phyloP scores from a whole-genome alignment of 2,888 invertebrate genomes.

The Allacma fusca region DNA sequence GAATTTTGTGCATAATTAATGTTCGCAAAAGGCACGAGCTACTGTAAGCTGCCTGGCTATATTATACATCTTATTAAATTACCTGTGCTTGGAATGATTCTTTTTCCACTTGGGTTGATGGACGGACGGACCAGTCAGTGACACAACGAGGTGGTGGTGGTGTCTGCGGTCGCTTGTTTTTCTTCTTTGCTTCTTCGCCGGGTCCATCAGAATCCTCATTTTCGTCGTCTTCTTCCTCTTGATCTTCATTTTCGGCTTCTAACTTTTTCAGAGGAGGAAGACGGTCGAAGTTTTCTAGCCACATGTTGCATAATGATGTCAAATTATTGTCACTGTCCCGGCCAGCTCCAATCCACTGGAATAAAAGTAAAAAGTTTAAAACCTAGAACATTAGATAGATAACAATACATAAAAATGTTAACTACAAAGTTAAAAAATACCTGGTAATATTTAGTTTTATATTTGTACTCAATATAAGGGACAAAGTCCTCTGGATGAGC shows the following conservation, averaged over 20 bases:
- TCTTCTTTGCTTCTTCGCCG: slow-evolving; percentile 58
- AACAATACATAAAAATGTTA: not conserved
- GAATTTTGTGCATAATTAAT: too few relatives aligned
- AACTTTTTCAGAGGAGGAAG: slow-evolving; percentile 57
- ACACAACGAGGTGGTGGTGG: slow-evolving; percentile 72
- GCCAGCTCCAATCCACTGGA: slow-evolving; percentile 94
- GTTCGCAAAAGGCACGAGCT: too few relatives aligned
- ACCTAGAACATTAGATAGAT: not conserved
- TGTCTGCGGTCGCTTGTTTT: slow-evolving; percentile 61
- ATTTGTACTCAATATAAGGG: slow-evolving; percentile 86
- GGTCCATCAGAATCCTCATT: slow-evolving; percentile 63
- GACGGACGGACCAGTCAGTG: slow-evolving; percentile 83
- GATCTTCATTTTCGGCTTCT: slow-evolving; percentile 61
- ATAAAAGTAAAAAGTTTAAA: slow-evolving; percentile 63
- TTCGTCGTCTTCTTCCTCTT: slow-evolving; percentile 62
- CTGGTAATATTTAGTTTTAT: slow-evolving; percentile 76
- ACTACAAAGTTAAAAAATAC: slow-evolving; percentile 66
- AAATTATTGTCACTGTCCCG: slow-evolving; percentile 70
- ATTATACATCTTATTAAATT: too few relatives aligned
- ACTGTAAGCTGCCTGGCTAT: too few relatives aligned
- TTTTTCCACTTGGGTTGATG: slow-evolving; percentile 80
- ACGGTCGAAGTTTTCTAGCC: slow-evolving; percentile 58
- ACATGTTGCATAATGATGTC: slow-evolving; percentile 54
- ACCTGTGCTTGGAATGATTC: slow-evolving; percentile 72
- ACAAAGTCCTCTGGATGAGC: slow-evolving; percentile 84